These are phyloP conservation scores for Chinchilla lanigera DNA, from an alignment of 2,113 vertebrate species.

Conservation along the genomic window DNA sequence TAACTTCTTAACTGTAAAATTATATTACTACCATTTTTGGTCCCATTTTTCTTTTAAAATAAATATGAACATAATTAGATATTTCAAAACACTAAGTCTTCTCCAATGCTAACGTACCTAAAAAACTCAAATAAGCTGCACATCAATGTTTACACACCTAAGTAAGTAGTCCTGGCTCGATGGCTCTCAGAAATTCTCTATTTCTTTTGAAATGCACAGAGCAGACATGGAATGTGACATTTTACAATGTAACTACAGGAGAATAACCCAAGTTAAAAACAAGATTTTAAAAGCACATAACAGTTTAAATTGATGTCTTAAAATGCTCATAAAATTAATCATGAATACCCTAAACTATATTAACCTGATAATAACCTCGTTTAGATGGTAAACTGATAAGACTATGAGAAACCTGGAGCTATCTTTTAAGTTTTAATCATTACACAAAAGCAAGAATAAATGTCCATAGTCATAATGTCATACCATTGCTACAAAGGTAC, in stretches of 20 bases:
- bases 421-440: conserved; percentile 38
- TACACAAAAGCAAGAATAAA: conserved; percentile 52
- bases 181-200: conserved; percentile 35
- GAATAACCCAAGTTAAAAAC: conserved; percentile 63
- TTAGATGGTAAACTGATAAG: conserved; percentile 52
- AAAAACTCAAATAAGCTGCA: conserved; percentile 42
- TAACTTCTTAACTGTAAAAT: conserved; percentile 70
- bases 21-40: conserved; percentile 63
- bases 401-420: conserved; percentile 2
- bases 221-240: conserved; percentile 37
- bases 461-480: conserved; percentile 2
- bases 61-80: conserved; percentile 62
- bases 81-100: conserved; percentile 66
- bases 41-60: conserved; percentile 66
- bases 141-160: conserved; percentile 18
- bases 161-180: conserved; percentile 46
- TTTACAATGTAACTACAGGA: conserved; percentile 63
- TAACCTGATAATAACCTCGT: conserved; percentile 55
- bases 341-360: conserved; percentile 43
- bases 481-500: conserved; percentile 20
- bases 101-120: conserved; percentile 26
- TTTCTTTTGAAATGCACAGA: conserved; percentile 61
- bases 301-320: conserved; percentile 43
- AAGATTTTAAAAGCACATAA: conserved; percentile 36
- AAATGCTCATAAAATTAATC: conserved; percentile 58